phyloP scores from a whole-genome alignment of 2,797 vertebrate species.

The Smutsia gigantea region DNA sequence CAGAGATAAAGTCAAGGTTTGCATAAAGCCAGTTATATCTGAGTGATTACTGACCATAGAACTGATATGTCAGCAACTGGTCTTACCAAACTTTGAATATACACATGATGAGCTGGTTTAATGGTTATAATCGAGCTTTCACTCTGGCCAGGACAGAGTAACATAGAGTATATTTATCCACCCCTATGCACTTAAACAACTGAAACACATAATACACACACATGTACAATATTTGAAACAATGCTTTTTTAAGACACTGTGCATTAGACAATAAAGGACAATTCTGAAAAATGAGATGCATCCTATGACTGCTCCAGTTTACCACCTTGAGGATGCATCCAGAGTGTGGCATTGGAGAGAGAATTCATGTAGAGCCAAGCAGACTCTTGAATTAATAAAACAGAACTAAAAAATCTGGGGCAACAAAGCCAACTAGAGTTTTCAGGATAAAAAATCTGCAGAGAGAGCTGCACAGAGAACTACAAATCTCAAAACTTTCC shows the following conservation, averaged over 20 bases:
- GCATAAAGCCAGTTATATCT: background rate
- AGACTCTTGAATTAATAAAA: background rate
- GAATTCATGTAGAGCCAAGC: background rate
- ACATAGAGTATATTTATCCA: background rate
- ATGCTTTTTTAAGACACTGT: background rate
- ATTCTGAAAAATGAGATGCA: background rate
- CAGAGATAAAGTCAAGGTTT: background rate
- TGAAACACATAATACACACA: too few relatives aligned
- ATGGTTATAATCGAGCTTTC: background rate
- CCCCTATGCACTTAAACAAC: background rate
- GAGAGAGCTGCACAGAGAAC: background rate
- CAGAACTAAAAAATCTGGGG: background rate
- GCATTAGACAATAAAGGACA: background rate
- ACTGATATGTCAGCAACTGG: background rate
- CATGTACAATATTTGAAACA: background rate
- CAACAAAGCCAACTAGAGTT: background rate
- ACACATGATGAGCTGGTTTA: background rate
- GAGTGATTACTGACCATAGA: background rate
- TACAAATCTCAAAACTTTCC: background rate
- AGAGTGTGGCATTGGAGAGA: background rate
- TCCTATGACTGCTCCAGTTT: background rate
- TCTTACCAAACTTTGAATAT: background rate
- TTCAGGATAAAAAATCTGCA: background rate
- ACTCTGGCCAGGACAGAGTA: background rate
- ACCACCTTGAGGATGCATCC: background rate